Evolutionary conservation across 1,140 invertebrate species (phyloP).

Genomic region (Cydia splendana): DNA sequence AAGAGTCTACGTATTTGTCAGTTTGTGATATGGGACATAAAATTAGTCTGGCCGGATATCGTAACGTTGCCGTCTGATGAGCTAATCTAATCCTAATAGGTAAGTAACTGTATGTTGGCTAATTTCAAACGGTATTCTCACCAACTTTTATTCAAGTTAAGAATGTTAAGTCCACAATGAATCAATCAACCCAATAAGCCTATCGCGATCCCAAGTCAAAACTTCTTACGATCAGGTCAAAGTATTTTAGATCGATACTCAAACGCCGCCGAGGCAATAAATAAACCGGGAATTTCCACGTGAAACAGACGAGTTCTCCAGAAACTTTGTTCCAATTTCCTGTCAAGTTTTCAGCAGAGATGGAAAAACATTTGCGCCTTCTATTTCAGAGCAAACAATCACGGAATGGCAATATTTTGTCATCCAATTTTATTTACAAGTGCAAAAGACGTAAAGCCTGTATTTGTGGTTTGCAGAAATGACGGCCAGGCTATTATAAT

Average conservation of each 20-base stretch:
- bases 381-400: constrained; percentile 14
- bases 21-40: too few species aligned
- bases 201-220: constrained; percentile 16
- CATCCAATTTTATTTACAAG: constrained; percentile 20
- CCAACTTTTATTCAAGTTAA: background rate
- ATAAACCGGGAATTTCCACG: constrained; percentile 39
- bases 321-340: constrained; percentile 19
- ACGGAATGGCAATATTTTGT: constrained; percentile 21
- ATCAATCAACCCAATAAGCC: background rate
- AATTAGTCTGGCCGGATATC: too few species aligned
- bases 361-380: constrained; percentile 24
- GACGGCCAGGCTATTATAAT: background rate
- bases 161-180: background rate
- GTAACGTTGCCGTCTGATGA: too few species aligned
- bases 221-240: constrained; percentile 13
- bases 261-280: constrained; percentile 39
- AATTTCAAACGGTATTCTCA: background rate
- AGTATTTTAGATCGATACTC: constrained; percentile 45
- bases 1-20: too few species aligned
- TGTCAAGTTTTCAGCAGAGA: constrained; percentile 27
- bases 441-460: background rate
- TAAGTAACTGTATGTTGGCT: too few species aligned
- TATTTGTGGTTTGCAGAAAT: constrained; percentile 4
- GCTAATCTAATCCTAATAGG: too few species aligned
- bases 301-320: constrained; percentile 25